phyloP scores from a whole-genome alignment of 2,113 vertebrate species.

The Chloroceryle aenea region DNA sequence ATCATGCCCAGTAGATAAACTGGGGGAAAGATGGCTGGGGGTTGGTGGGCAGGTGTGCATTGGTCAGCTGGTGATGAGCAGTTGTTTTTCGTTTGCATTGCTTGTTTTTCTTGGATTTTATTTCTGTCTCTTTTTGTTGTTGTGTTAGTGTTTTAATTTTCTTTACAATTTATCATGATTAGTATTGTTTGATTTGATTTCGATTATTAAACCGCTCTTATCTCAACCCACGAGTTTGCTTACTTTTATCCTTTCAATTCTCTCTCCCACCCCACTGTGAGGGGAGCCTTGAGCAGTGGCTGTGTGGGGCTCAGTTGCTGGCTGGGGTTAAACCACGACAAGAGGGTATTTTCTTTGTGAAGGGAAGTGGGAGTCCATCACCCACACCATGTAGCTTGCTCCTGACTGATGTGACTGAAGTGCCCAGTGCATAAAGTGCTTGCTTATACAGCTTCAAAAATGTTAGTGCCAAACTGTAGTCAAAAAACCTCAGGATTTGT shows the following conservation, averaged over 20 bases:
- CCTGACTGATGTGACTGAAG: neutral
- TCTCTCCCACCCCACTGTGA: neutral
- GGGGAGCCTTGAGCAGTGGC: neutral
- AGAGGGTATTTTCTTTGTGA: neutral
- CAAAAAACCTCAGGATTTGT: neutral
- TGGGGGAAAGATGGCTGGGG: neutral
- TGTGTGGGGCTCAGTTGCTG: neutral
- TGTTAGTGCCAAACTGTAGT: neutral
- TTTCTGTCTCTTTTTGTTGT: neutral
- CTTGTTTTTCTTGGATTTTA: neutral
- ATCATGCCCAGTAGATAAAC: neutral
- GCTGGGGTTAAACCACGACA: neutral
- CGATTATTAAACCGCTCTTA: neutral
- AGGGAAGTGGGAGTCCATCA: neutral
- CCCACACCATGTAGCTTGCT: neutral
- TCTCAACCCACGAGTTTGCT: neutral
- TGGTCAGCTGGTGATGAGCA: neutral
- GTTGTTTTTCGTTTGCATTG: too few species aligned
- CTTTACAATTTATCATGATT: neutral
- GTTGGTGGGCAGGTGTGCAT: neutral
- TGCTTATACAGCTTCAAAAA: neutral
- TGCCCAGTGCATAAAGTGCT: neutral
- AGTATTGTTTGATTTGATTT: neutral
- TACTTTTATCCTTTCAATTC: neutral
- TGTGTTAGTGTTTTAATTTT: neutral